Evolutionary conservation across 2,888 invertebrate species (phyloP).

Genomic region (Microplitis deprimator): DNA sequence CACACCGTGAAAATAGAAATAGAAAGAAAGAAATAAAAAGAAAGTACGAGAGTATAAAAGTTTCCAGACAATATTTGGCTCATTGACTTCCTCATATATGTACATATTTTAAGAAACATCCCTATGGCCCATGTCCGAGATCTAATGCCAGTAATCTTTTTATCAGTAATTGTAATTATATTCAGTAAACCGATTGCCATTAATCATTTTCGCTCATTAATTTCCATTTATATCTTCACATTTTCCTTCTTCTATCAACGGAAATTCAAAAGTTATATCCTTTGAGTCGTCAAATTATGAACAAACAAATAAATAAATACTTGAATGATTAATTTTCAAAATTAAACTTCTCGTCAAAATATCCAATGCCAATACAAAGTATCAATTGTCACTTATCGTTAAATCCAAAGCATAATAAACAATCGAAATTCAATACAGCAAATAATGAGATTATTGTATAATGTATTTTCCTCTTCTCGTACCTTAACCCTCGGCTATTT

Average conservation of each 20-base stretch:
- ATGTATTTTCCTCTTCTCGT: background rate
- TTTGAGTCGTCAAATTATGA: too few species aligned
- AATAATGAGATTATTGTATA: constrained; percentile 22
- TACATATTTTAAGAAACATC: background rate
- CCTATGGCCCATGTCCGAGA: background rate
- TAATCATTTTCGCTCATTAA: background rate
- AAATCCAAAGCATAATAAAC: background rate
- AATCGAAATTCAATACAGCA: background rate
- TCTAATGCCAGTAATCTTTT: background rate
- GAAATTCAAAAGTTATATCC: background rate
- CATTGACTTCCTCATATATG: constrained; percentile 10
- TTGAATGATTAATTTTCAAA: too few species aligned
- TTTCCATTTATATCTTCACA: background rate
- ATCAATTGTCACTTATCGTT: background rate
- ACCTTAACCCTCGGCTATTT: constrained; percentile 6
- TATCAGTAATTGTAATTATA: constrained; percentile 23
- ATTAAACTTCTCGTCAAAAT: too few species aligned
- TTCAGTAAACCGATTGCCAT: background rate
- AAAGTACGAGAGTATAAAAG: constrained; percentile 48
- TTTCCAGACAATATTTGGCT: constrained; percentile 42
- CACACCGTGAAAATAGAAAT: constrained; percentile 29
- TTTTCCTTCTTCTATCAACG: background rate
- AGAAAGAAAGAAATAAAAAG: constrained; percentile 12
- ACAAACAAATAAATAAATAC: too few species aligned
- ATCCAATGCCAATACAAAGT: background rate